Base-by-base conservation (phyloP, 2,888 invertebrate species). In the Archips xylosteana region DNA sequence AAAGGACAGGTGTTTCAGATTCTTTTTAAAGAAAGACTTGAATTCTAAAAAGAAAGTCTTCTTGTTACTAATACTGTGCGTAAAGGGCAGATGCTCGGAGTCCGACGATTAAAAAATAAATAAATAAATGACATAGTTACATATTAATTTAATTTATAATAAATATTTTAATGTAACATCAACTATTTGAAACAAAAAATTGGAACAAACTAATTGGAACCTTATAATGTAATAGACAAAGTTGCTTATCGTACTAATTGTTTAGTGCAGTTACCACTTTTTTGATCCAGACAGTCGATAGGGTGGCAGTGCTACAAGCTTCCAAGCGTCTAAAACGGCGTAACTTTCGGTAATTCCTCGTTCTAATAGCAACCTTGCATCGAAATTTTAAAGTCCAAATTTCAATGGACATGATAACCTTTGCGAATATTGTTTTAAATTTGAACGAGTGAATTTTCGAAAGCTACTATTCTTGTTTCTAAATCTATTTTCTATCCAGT, bases 281-380 rank as follows among this genome's bases (percentile, higher is more conserved):
- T 59, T 66, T 61, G 61, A 59, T 57, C 57, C 57, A 62, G 42
- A 63, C 67, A 51, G 51, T 66, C 36, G 32, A 51, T 59, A 51
- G 5, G 15, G 39, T 63, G 72, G 72, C 72, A 72, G 72, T 68
- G 72, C 67, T 67, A 72, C 45, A 23, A 66, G 34, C 62, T 67
- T 36, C 34, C 62, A 65, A 72, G 72, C 68, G 47, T 72, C 71
- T 67, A 72, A 47, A 45, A 62, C 23, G 61, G 34, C 13, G 51
- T 49, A 54, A 70, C 54, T 32, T 32, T 6, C 51, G 10, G 15
- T 10, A 45, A 13, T 32, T 61, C 6, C 13, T 62, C 34, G n/a
- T 62, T 42, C 12, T 15, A 23, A 15, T 15, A 12, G 9, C 42
- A 39, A 60, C n/a, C 36, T 6, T 13, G 8, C 5, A 0, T 5